Conservation (phyloP, 2,113 vertebrate genomes). For the Corythaeola cristata region DNA sequence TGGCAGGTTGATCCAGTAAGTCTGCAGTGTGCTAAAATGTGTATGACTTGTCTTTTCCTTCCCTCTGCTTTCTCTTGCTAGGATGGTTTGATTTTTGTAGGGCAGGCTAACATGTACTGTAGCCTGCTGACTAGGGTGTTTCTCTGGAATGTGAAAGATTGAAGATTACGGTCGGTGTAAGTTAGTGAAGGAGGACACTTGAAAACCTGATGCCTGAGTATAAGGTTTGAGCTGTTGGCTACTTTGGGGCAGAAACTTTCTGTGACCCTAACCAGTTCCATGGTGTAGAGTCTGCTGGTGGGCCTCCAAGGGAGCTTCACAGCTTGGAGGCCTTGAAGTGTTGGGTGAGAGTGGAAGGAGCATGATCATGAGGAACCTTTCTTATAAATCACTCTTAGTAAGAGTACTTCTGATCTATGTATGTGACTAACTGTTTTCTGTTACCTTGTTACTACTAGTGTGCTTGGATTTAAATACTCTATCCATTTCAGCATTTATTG, state of each 20-base stretch:
- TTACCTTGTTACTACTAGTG: background rate
- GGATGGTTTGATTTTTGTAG: background rate
- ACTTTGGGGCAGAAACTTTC: background rate
- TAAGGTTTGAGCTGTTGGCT: background rate
- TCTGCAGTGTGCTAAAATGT: background rate
- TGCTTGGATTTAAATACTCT: background rate
- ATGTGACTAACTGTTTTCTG: background rate
- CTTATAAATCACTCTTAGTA: background rate
- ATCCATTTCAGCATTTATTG: background rate
- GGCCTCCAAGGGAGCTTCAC: background rate
- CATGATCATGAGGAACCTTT: background rate
- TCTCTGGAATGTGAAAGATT: background rate
- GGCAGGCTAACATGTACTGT: background rate
- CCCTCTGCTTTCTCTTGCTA: background rate
- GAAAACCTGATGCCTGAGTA: background rate
- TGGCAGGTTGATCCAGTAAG: slow-evolving; percentile 96
- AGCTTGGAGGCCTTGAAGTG: background rate
- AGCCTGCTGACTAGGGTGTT: background rate
- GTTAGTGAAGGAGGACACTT: background rate
- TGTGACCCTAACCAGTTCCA: background rate
- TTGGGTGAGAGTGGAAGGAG: background rate
- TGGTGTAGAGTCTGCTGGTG: background rate
- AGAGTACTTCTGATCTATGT: background rate
- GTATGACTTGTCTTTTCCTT: background rate
- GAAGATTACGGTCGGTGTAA: background rate